phyloP scores from a whole-genome alignment of 1,140 invertebrate genomes.

The Meloidogyne exigua region DNA sequence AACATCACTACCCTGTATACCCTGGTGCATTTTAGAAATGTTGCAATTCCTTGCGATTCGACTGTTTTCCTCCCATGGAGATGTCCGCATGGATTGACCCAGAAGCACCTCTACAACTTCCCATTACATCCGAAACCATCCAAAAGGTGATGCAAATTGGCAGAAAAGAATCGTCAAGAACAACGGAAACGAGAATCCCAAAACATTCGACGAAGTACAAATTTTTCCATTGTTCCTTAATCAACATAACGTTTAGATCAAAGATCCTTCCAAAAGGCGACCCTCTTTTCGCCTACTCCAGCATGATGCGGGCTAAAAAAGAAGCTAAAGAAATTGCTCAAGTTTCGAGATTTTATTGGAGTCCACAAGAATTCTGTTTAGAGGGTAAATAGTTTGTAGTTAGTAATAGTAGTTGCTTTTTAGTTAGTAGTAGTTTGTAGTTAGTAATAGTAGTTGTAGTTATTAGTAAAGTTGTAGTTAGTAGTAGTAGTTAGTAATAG shows the following conservation, averaged over 20 bases:
- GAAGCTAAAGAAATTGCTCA: slow-evolving; percentile 40
- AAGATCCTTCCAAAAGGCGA: slow-evolving; percentile 40
- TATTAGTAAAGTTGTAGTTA: too few species aligned
- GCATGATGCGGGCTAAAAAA: too few species aligned
- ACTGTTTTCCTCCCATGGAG: slow-evolving; percentile 27
- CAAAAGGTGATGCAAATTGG: slow-evolving; percentile 44
- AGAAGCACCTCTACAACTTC: slow-evolving; percentile 42
- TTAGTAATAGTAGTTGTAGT: too few species aligned
- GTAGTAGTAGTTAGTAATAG: too few species aligned
- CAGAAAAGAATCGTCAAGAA: slow-evolving; percentile 45
- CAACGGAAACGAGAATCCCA: slow-evolving; percentile 33
- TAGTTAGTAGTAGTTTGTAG: too few species aligned
- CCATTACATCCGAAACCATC: slow-evolving; percentile 44
- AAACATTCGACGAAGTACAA: slow-evolving; percentile 45
- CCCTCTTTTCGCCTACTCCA: slow-evolving; percentile 47
- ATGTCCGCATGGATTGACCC: slow-evolving; percentile 40
- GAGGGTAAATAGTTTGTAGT: slow-evolving; percentile 46
- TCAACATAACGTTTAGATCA: slow-evolving; percentile 51
- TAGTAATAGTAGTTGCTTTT: too few species aligned
- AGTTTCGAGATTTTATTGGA: slow-evolving; percentile 49
- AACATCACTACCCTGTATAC: too few species aligned
- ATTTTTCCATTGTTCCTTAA: too few species aligned
- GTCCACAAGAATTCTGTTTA: slow-evolving; percentile 46
- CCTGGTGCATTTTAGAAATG: slow-evolving; percentile 38
- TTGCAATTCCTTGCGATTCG: slow-evolving; percentile 36